phyloP scores from a whole-genome alignment of 2,797 vertebrate genomes.

The Spatula clypeata region DNA sequence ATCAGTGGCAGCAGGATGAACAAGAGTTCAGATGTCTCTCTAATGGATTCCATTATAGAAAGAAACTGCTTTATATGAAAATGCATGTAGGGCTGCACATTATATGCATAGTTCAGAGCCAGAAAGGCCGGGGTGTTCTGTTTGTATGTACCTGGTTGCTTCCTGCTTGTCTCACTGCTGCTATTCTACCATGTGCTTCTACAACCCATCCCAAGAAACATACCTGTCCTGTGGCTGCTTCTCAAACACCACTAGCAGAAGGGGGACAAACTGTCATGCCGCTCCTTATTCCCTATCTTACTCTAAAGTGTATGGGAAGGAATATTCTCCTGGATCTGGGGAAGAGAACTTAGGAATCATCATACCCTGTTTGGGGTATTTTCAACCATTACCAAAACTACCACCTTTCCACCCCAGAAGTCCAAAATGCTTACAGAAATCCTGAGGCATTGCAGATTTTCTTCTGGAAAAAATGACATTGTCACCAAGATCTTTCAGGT shows the following conservation, averaged over 20 bases:
- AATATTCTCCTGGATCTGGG: not conserved
- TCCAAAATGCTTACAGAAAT: not conserved
- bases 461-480: not conserved
- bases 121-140: not conserved
- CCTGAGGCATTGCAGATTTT: not conserved
- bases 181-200: not conserved
- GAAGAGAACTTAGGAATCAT: not conserved
- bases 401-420: not conserved
- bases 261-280: too few species aligned
- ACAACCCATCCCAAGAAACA: not conserved
- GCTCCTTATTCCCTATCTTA: accelerated
- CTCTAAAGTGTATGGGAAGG: not conserved
- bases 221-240: accelerated
- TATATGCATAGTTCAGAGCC: not conserved
- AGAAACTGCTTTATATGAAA: not conserved
- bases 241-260: not conserved
- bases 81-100: not conserved
- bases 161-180: not conserved
- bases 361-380: not conserved
- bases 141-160: not conserved
- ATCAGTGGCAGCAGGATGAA: not conserved
- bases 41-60: not conserved
- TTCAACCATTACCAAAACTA: not conserved
- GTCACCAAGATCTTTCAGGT: not conserved
- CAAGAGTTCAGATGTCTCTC: not conserved